A percentile compares a stretch with the other conserved stretches of the same genome.
Conservation (phyloP, 1,140 invertebrate species). For the Brachionus angularis region DNA sequence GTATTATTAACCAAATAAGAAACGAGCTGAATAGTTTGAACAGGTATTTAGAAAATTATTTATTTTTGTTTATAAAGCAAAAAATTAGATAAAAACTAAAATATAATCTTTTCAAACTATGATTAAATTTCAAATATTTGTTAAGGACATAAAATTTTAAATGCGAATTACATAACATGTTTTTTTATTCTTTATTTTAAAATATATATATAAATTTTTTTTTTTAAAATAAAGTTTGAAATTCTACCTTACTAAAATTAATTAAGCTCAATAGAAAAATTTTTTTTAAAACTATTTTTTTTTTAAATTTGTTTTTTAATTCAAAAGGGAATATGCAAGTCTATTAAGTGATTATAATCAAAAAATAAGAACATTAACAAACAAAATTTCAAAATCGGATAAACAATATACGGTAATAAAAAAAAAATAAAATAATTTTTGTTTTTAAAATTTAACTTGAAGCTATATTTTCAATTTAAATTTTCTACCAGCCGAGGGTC, state of each 20-base stretch:
- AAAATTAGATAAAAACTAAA: neutral
- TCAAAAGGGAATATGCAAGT: slow-evolving; percentile 20
- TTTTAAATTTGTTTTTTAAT: neutral
- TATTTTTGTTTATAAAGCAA: no score
- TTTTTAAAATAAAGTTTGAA: no score
- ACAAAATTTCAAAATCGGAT: slow-evolving; percentile 30
- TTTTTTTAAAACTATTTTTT: slow-evolving; percentile 1
- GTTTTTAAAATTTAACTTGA: no score
- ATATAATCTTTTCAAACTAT: neutral
- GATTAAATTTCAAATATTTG: slow-evolving; percentile 3
- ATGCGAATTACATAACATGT: neutral
- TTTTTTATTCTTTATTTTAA: neutral
- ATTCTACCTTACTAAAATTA: no score
- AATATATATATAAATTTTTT: no score
- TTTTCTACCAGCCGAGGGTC: no score
- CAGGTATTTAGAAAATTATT: slow-evolving; percentile 18
- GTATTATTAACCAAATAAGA: slow-evolving; percentile 14
- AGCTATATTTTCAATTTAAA: no score
- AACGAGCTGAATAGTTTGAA: slow-evolving; percentile 13
- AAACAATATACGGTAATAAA: slow-evolving; percentile 40
- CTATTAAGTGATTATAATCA: slow-evolving; percentile 33
- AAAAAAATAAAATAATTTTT: no score
- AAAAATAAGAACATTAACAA: slow-evolving; percentile 34
- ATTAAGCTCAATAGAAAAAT: no score
- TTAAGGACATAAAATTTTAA: neutral